Conservation (phyloP, 2,797 vertebrate species). For the Catostomus latipinnis region DNA sequence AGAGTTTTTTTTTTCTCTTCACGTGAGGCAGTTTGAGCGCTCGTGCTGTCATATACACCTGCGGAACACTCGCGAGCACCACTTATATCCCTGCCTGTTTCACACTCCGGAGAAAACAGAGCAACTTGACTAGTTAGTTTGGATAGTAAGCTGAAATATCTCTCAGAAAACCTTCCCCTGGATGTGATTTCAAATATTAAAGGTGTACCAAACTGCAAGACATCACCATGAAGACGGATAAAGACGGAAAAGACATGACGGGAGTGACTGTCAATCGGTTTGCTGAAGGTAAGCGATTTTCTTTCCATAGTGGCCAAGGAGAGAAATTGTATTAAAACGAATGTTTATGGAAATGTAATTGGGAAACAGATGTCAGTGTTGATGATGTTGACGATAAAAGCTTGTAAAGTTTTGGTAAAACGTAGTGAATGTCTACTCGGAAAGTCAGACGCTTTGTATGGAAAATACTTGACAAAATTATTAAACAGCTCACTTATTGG, state of each 20-base stretch:
- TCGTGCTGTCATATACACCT: slow-evolving; percentile 62
- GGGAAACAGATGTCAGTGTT: neutral
- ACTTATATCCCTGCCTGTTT: neutral
- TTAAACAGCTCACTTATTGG: neutral
- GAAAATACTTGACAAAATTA: neutral
- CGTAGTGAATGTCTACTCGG: neutral
- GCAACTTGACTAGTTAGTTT: slow-evolving; percentile 18
- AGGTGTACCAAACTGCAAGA: neutral
- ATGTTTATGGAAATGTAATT: neutral
- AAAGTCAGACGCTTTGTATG: too few species aligned
- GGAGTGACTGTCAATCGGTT: slow-evolving; percentile 61
- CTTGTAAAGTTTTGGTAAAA: neutral
- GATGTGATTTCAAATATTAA: slow-evolving; percentile 11
- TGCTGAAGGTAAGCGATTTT: slow-evolving; percentile 64
- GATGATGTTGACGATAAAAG: neutral
- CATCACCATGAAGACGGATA: slow-evolving; percentile 62
- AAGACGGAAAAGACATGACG: slow-evolving; percentile 62
- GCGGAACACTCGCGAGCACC: slow-evolving; percentile 45
- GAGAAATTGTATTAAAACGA: too few species aligned
- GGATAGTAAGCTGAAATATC: neutral
- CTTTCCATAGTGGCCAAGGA: neutral
- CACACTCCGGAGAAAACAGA: slow-evolving; percentile 11
- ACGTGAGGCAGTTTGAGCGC: neutral
- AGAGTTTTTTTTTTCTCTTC: slow-evolving; percentile 10
- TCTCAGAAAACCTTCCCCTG: neutral